Conservation (phyloP, 2,113 vertebrate species). For the Nesogale talazaci region DNA sequence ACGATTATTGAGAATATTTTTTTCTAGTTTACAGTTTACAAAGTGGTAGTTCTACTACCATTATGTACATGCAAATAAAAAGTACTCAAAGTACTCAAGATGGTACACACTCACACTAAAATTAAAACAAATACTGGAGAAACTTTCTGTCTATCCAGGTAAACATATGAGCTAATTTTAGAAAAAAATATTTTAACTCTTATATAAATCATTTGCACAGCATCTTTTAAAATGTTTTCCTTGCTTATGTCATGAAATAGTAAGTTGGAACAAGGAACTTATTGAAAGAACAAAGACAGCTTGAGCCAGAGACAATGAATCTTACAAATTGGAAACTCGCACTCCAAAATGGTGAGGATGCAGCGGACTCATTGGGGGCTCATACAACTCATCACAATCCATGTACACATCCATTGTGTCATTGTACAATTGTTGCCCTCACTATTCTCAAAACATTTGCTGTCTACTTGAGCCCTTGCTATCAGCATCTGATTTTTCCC, state of each 20-base stretch:
- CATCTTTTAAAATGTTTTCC: not conserved
- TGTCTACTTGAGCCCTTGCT: too few relatives aligned
- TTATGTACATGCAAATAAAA: slow-evolving; percentile 10
- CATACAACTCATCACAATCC: too few relatives aligned
- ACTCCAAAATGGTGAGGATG: too few relatives aligned
- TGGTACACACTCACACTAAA: not conserved
- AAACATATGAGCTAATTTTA: not conserved
- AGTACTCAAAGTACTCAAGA: not conserved
- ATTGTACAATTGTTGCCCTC: too few relatives aligned
- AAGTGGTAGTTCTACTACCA: not conserved
- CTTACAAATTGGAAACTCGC: too few relatives aligned
- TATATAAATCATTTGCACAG: not conserved
- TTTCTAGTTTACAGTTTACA: not conserved
- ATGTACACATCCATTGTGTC: too few relatives aligned
- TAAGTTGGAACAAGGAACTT: too few relatives aligned
- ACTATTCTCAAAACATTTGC: too few relatives aligned
- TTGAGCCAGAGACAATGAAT: too few relatives aligned
- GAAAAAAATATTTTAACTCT: not conserved
- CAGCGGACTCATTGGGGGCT: too few relatives aligned
- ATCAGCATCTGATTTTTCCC: too few relatives aligned
- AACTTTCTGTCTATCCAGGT: not conserved
- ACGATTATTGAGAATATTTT: not conserved
- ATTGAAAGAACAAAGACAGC: too few relatives aligned
- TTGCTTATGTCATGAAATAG: not conserved
- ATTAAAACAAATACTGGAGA: not conserved